Evolutionary conservation across 2,113 vertebrate genomes (phyloP).

Genomic region (Synchiropus splendidus): DNA sequence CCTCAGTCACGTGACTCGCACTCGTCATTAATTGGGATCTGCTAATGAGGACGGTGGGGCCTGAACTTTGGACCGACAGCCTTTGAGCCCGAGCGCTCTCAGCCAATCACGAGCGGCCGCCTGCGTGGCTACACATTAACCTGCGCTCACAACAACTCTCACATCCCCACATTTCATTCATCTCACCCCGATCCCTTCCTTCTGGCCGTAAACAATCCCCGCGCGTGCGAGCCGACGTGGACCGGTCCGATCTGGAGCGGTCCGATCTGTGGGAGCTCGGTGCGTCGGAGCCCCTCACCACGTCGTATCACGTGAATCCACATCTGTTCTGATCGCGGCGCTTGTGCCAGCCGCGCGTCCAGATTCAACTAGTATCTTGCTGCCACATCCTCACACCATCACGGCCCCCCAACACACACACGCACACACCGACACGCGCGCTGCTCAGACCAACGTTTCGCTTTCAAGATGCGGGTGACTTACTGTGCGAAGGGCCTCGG

Average conservation of each 20-base stretch:
- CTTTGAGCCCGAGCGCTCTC: conserved; percentile 23
- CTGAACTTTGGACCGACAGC: conserved; percentile 55
- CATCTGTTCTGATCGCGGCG: neutral
- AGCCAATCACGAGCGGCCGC: conserved; percentile 39
- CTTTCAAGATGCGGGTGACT: conserved; percentile 28
- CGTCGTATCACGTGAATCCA: neutral
- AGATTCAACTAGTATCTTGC: conserved; percentile 57
- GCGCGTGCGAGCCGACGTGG: neutral
- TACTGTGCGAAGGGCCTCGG: conserved; percentile 58
- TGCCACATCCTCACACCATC: conserved; percentile 52
- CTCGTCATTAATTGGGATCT: neutral
- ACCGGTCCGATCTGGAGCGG: conserved; percentile 53
- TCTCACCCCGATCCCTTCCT: neutral
- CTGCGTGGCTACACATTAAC: conserved; percentile 48
- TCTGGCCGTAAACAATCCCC: neutral
- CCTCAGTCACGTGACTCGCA: neutral
- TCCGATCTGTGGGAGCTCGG: no score
- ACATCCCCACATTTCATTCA: neutral
- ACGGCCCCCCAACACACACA: conserved; percentile 1
- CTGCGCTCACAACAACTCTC: conserved; percentile 17
- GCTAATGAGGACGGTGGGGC: conserved; percentile 2
- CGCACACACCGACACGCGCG: neutral
- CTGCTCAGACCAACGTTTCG: neutral
- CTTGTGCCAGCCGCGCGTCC: conserved; percentile 45
- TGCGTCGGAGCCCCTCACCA: no score